These are phyloP conservation scores for Melanophora roralis DNA, from an alignment of 2,888 invertebrate species.

Conservation along the genomic window DNA sequence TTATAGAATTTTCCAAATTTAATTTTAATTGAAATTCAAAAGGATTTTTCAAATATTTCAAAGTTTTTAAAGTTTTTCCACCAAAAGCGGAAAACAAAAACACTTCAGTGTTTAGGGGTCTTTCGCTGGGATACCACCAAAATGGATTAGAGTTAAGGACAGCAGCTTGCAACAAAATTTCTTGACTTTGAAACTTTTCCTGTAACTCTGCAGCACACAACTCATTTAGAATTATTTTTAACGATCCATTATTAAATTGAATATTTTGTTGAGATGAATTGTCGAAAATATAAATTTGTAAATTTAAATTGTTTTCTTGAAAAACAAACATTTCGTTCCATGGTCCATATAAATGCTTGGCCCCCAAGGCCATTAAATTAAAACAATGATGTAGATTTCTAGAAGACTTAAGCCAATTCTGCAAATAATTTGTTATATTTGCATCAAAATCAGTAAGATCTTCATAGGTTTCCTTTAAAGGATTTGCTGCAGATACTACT, in stretches of 20 bases:
- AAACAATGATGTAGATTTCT: slow-evolving; percentile 43
- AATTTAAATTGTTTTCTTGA: background rate
- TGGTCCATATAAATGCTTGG: slow-evolving; percentile 50
- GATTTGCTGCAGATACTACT: slow-evolving; percentile 24
- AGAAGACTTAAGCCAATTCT: slow-evolving; percentile 59
- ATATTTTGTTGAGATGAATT: background rate
- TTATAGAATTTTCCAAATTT: background rate
- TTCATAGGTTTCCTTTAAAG: slow-evolving; percentile 60
- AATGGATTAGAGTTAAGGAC: slow-evolving; percentile 62
- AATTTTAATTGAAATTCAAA: slow-evolving; percentile 57
- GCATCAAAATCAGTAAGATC: slow-evolving; percentile 63
- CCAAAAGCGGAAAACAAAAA: slow-evolving; percentile 62
- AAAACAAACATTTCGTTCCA: slow-evolving; percentile 30
- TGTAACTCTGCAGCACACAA: slow-evolving; percentile 38
- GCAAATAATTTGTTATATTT: background rate
- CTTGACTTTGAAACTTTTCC: background rate
- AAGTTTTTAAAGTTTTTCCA: background rate
- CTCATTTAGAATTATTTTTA: slow-evolving; percentile 14
- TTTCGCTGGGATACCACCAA: slow-evolving; percentile 69
- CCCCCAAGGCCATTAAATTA: slow-evolving; percentile 12
- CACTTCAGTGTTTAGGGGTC: slow-evolving; percentile 54
- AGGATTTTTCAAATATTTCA: background rate
- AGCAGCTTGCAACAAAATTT: slow-evolving; percentile 47
- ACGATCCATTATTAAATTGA: background rate
- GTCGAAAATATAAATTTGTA: slow-evolving; percentile 50